A percentile compares a stretch with the other conserved stretches of the same genome.
Conservation (phyloP, 1,140 invertebrate species). For the Camponotus pennsylvanicus region DNA sequence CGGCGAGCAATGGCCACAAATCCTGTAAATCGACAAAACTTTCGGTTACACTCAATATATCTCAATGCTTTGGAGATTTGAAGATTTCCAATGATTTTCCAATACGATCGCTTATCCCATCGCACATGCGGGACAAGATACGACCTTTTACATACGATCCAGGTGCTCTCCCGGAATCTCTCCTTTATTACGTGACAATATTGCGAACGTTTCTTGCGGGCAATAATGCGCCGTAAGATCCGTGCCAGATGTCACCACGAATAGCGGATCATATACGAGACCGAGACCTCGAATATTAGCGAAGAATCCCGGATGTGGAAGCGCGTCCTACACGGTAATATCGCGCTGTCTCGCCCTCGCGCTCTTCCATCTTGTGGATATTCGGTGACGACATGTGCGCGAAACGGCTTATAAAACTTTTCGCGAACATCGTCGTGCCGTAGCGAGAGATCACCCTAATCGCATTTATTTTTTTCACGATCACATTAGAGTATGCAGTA, state of each 20-base stretch:
- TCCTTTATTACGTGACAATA: slow-evolving; percentile 77
- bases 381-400: slow-evolving; percentile 71
- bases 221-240: slow-evolving; percentile 77
- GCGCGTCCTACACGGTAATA: slow-evolving; percentile 66
- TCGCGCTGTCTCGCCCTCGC: slow-evolving; percentile 41
- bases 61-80: slow-evolving; percentile 48
- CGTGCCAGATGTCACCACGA: slow-evolving; percentile 76
- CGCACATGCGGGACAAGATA: slow-evolving; percentile 36
- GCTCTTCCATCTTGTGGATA: slow-evolving; percentile 43
- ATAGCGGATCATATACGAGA: slow-evolving; percentile 72
- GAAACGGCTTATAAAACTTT: slow-evolving; percentile 76
- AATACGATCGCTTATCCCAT: slow-evolving; percentile 9
- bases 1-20: background rate
- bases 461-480: background rate
- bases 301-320: slow-evolving; percentile 36
- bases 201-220: slow-evolving; percentile 69
- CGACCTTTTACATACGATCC: slow-evolving; percentile 41
- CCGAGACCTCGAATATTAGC: slow-evolving; percentile 80
- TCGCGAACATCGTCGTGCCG: slow-evolving; percentile 14
- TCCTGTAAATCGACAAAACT: slow-evolving; percentile 17
- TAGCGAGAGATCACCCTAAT: background rate
- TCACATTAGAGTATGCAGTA: background rate
- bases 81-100: slow-evolving; percentile 34
- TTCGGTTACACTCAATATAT: slow-evolving; percentile 33
- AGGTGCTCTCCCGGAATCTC: slow-evolving; percentile 50